phyloP scores from a whole-genome alignment of 2,113 vertebrate species.

The Myrmecobius fasciatus region DNA sequence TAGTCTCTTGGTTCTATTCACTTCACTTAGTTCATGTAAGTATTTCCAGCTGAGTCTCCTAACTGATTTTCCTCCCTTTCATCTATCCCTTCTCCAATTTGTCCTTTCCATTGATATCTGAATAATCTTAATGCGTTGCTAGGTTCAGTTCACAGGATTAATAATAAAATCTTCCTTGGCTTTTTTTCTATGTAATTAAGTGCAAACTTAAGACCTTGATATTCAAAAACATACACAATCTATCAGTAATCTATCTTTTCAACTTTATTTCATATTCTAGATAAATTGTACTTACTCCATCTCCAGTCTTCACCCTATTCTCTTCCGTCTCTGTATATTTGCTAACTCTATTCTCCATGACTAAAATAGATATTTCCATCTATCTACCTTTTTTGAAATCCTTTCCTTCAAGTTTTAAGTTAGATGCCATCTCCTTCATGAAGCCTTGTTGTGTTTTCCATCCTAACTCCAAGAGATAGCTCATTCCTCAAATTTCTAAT shows the following conservation, averaged over 20 bases:
- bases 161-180: background rate
- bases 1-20: too few relatives aligned
- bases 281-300: background rate
- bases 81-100: background rate
- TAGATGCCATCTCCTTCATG: background rate
- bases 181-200: background rate
- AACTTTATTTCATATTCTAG: background rate
- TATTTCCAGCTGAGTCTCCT: background rate
- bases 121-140: background rate
- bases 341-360: background rate
- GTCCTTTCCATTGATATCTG: background rate
- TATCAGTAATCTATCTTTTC: background rate
- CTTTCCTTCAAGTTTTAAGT: background rate
- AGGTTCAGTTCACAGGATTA: background rate
- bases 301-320: background rate
- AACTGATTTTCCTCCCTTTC: background rate
- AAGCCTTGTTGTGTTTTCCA: background rate
- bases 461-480: too few relatives aligned
- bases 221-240: background rate
- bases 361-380: background rate
- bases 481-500: too few relatives aligned
- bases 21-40: too few relatives aligned
- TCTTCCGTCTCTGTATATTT: background rate
- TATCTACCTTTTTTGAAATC: background rate
- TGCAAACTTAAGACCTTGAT: background rate